Evolutionary conservation across 2,888 invertebrate genomes (phyloP).

Genomic region (Parnassius apollo): DNA sequence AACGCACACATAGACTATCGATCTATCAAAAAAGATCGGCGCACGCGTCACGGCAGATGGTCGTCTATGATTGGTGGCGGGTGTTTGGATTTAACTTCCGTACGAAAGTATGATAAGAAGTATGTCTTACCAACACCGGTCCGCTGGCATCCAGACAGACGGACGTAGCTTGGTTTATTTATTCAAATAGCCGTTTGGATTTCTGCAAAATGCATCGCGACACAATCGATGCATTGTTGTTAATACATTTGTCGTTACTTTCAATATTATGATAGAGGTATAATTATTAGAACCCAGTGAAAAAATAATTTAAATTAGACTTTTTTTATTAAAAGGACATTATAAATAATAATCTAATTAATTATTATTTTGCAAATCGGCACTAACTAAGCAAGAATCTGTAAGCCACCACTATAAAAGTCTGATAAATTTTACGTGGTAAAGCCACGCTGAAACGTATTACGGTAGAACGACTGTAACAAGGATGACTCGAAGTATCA

Average conservation of each 20-base stretch:
- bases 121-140: slow-evolving; percentile 58
- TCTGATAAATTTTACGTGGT: too few relatives aligned
- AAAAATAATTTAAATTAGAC: too few relatives aligned
- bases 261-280: background rate
- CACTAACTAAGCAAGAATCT: too few relatives aligned
- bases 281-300: too few relatives aligned
- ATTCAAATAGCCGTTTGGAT: slow-evolving; percentile 38
- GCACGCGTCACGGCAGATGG: slow-evolving; percentile 75
- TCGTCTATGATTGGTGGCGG: slow-evolving; percentile 65
- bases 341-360: too few relatives aligned
- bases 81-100: slow-evolving; percentile 73
- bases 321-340: too few relatives aligned
- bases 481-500: too few relatives aligned
- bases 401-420: too few relatives aligned
- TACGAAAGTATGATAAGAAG: slow-evolving; percentile 59
- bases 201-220: slow-evolving; percentile 8
- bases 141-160: slow-evolving; percentile 38
- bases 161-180: slow-evolving; percentile 49
- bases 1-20: slow-evolving; percentile 54
- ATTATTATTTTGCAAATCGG: too few relatives aligned
- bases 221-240: slow-evolving; percentile 18
- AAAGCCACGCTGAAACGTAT: too few relatives aligned
- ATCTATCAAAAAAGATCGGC: slow-evolving; percentile 66
- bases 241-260: background rate
- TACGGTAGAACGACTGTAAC: too few relatives aligned